These are phyloP conservation scores for Microcaecilia unicolor DNA, from an alignment of 2,797 vertebrate genomes.

Conservation along the genomic window DNA sequence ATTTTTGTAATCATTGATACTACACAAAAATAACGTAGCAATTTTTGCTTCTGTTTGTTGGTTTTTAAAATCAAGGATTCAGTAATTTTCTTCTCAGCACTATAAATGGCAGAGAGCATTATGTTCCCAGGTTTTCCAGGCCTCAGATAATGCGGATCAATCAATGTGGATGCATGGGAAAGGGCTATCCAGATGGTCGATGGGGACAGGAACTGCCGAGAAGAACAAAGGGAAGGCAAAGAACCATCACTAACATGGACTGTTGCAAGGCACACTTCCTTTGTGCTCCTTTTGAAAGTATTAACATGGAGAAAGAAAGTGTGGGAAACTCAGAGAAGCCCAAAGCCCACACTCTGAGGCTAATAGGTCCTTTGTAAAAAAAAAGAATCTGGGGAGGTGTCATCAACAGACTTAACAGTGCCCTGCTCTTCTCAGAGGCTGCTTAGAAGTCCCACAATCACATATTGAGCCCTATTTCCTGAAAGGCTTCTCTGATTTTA, in stretches of 20 bases:
- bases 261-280: conserved; percentile 59
- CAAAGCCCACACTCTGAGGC: conserved; percentile 29
- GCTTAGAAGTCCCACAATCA: too few relatives aligned
- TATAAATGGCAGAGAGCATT: conserved; percentile 45
- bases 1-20: too few relatives aligned
- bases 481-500: too few relatives aligned
- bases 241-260: conserved; percentile 42
- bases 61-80: too few relatives aligned
- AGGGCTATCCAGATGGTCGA: conserved; percentile 49
- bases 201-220: conserved; percentile 42
- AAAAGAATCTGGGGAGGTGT: too few relatives aligned
- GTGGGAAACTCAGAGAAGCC: conserved; percentile 56
- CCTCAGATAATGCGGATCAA: conserved; percentile 31
- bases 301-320: conserved; percentile 54
- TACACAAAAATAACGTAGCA: too few relatives aligned
- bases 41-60: too few relatives aligned
- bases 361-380: conserved; percentile 47
- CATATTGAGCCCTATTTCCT: too few relatives aligned
- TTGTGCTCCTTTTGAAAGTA: conserved; percentile 50
- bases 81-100: too few relatives aligned
- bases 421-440: too few relatives aligned
- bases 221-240: conserved; percentile 31
- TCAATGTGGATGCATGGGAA: conserved; percentile 45
- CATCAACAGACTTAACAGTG: too few relatives aligned
- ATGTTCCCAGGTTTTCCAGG: conserved; percentile 42